Evolutionary conservation across 2,888 invertebrate species (phyloP), one percentile per base, ranked within the genome.

Genomic region (Leptinotarsa juncta): DNA sequence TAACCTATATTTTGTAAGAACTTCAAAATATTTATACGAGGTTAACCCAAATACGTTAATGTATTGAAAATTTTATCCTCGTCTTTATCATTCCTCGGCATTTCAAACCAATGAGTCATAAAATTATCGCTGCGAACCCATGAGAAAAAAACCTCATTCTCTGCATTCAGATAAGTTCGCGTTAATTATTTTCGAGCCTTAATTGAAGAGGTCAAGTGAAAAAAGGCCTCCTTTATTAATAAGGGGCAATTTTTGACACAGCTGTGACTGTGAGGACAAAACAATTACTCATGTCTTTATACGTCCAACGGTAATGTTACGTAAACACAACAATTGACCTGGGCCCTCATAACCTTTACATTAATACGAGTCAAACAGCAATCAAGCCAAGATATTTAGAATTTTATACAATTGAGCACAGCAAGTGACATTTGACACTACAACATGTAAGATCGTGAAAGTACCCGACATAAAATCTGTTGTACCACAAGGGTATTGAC

Each of bases 261-360:
- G 82, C 83, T 83, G 83, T 82, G 78, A 82, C 80, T 80, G 80
- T 80, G 78, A 81, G 83, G 83, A 81, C 83, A 82, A 84, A 84
- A 79, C 83, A 84, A 84, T 84, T 84, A 81, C 80, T 82, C 81
- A 79, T 81, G 77, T 67, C 69, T 67, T 67, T 15, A 66, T 66
- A 53, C 70, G 67, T 62, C 70, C 67, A 76, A 76, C 76, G 76
- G 76, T 76, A 71, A 73, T 74, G 83, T 84, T 84, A 85, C 84
- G 84, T 84, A 85, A 85, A 85, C 85, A 85, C 72, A 82, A 80
- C 79, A 84, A 83, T 85, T 85, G 84, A 85, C 83, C 83, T 82
- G 77, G 50, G 79, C 82, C 80, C 82, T 82, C 80, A 77, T 84
- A 82, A 84, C 83, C 84, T 83, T 75, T 84, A 78, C 81, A 85